Evolutionary conservation across 2,888 invertebrate species (phyloP).

Genomic region (Geotrupes spiniger): DNA sequence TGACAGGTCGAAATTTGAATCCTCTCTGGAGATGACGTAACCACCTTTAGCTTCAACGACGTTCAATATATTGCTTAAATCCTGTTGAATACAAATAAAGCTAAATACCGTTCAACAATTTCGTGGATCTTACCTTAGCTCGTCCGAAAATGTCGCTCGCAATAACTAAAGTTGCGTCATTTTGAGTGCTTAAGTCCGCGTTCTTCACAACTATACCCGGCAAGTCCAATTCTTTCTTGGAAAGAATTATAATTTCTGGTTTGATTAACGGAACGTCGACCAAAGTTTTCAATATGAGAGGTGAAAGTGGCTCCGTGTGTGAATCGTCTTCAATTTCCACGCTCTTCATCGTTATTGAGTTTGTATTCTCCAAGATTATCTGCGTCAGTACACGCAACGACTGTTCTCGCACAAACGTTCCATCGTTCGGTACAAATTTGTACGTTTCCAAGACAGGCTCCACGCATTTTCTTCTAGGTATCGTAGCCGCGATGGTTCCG

Average conservation of each 20-base stretch:
- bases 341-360: constrained; percentile 59
- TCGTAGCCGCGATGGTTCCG: constrained; percentile 73
- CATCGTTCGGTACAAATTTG: constrained; percentile 64
- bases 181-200: constrained; percentile 53
- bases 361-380: constrained; percentile 69
- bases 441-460: constrained; percentile 75
- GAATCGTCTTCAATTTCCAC: constrained; percentile 46
- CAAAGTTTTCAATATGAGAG: constrained; percentile 57
- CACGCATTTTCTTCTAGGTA: constrained; percentile 65
- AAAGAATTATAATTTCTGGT: constrained; percentile 61
- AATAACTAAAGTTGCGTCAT: constrained; percentile 35
- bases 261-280: constrained; percentile 69
- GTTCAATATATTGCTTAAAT: not conserved
- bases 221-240: constrained; percentile 55
- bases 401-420: constrained; percentile 29
- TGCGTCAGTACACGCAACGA: constrained; percentile 64
- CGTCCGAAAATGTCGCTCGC: constrained; percentile 15
- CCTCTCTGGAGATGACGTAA: not conserved
- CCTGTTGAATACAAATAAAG: no score
- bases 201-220: constrained; percentile 59
- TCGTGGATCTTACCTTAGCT: no score
- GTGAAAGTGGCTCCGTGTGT: constrained; percentile 47
- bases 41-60: not conserved
- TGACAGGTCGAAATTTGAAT: not conserved
- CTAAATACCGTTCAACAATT: not conserved